Evolutionary conservation across 1,140 invertebrate genomes (phyloP).

Genomic region (Palaemon carinicauda): DNA sequence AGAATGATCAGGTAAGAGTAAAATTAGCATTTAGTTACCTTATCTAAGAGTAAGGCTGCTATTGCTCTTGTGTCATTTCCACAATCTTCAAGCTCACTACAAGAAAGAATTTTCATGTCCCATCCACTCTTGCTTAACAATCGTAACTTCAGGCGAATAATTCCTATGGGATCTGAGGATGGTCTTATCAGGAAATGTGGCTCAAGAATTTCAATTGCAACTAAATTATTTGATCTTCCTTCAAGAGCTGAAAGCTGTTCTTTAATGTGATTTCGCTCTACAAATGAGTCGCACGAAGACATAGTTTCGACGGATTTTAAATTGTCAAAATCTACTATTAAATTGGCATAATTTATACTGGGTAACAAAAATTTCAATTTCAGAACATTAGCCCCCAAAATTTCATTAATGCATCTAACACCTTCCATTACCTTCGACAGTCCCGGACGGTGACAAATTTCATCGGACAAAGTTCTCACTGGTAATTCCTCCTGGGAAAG

Average conservation of each 20-base stretch:
- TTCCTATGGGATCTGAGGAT: no score
- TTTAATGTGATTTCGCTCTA: not conserved
- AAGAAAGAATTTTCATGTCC: no score
- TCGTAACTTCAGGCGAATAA: no score
- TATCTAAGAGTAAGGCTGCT: no score
- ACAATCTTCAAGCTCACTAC: no score
- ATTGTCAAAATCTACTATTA: not conserved
- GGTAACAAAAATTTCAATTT: conserved; percentile 18
- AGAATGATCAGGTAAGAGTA: no score
- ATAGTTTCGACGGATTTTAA: not conserved
- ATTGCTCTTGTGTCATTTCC: no score
- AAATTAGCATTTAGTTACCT: no score
- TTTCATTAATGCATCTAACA: conserved; percentile 25
- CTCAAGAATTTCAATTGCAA: conserved; percentile 28
- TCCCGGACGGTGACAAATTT: conserved; percentile 4
- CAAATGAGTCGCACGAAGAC: not conserved
- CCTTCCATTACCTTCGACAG: conserved; percentile 29
- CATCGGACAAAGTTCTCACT: conserved; percentile 23
- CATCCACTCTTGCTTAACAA: no score
- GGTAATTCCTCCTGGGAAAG: not conserved
- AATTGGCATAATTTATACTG: conserved; percentile 35
- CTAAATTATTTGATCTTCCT: not conserved
- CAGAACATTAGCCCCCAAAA: not conserved
- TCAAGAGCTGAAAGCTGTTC: not conserved
- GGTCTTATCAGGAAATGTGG: not conserved